Base-by-base conservation (phyloP, 92 coral and sea anemone genomes). In the Bergia sp. region DNA sequence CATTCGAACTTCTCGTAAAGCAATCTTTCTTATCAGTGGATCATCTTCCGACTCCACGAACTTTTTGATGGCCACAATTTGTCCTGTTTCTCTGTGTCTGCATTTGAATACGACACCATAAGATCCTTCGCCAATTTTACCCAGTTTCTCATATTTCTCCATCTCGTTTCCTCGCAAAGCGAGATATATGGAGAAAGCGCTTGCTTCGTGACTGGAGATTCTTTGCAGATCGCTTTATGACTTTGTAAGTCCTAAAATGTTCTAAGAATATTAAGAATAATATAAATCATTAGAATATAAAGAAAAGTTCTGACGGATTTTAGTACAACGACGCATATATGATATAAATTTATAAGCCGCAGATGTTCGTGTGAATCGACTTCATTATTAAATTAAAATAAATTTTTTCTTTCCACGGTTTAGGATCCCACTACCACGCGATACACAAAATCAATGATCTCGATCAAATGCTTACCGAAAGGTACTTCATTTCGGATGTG, bases 51-150 rank as follows among this genome's bases (percentile, higher is more conserved):
- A 92, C 85, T 97, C 99, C 7, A 97, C 98, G 29, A 97, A 97
- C 79, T 97, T 97, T 88, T 97, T 97, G 88, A 97, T 97, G 40
- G 99, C 99, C 37, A 97, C 99, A 73, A 97, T 91, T 39, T 96
- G 95, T 29, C 98, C 98, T 6, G 89, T 92, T 45, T 97, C 99
- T 78, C 94, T 94, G 90, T 95, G 94, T 87, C 98, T 92, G 88
- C 99, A 97, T 89, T 97, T 97, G 91, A 94, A 96, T 13, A 97
- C 99, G 47, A 97, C 98, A 58, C 99, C 99, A 67, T 97, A 97
- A 37, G 99, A 97, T 5, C 99, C 99, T 81, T 97, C 99, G 83
- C 99, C 99, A 76, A 97, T 94, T 79, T 97, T 97, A 1, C 97
- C 96, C 50, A 97, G 93, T 77, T 92, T 95, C 89, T 97, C 99